These are phyloP conservation scores for Rhyacophila brunnea DNA, from an alignment of 1,140 invertebrate genomes.

Conservation along the genomic window DNA sequence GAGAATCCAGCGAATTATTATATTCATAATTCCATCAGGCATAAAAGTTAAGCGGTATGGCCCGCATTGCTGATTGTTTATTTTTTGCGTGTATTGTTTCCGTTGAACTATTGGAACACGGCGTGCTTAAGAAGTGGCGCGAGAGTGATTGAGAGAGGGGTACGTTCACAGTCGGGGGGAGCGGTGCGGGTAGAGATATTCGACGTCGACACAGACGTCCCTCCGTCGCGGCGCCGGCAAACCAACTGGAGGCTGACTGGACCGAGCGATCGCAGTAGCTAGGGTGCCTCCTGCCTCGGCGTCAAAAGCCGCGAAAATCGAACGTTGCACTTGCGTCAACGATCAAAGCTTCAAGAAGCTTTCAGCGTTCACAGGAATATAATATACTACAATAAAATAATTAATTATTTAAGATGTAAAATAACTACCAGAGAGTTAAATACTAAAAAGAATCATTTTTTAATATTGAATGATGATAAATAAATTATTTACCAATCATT, in stretches of 20 bases:
- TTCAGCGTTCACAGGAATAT: too few relatives aligned
- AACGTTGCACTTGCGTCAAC: slow-evolving; percentile 8
- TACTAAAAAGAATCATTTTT: too few relatives aligned
- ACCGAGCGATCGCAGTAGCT: slow-evolving; percentile 4
- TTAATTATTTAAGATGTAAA: too few relatives aligned
- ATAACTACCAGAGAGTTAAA: too few relatives aligned
- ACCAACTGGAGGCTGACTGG: slow-evolving; percentile 21
- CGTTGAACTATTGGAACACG: background rate
- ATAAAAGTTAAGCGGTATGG: too few relatives aligned
- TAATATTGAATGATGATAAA: too few relatives aligned
- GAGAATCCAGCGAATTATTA: too few relatives aligned
- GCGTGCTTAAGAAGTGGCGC: background rate
- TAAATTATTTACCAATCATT: too few relatives aligned
- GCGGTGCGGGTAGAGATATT: background rate
- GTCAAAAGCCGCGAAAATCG: slow-evolving; percentile 9
- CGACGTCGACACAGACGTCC: background rate
- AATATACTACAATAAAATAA: too few relatives aligned
- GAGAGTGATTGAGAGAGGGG: background rate
- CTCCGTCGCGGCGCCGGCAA: slow-evolving; percentile 10
- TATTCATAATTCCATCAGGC: too few relatives aligned
- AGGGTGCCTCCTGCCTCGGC: background rate
- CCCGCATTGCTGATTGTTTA: too few relatives aligned
- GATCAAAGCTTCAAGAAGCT: background rate
- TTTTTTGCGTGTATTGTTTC: background rate
- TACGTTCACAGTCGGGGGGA: background rate